Base-by-base conservation (phyloP, 35 echinoderm and acorn worm species). In the Anneissia japonica region DNA sequence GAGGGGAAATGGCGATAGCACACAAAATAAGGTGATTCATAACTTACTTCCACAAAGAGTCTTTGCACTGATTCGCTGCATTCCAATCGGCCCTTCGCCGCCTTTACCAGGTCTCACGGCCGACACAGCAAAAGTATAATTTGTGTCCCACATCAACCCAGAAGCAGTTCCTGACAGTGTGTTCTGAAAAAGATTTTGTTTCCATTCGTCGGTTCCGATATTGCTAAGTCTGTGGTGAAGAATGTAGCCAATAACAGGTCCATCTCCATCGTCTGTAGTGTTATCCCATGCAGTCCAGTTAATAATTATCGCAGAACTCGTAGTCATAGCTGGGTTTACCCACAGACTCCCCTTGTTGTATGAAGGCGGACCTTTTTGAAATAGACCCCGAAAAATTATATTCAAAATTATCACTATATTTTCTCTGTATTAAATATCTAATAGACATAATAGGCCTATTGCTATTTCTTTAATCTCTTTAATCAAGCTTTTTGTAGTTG, bases 1-100 rank as follows among this genome's bases (percentile, higher is more conserved):
- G n/a, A n/a, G n/a, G n/a, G n/a, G n/a, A n/a, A n/a, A n/a, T n/a
- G n/a, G n/a, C n/a, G n/a, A n/a, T n/a, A n/a, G n/a, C n/a, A n/a
- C n/a, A n/a, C n/a, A n/a, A n/a, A n/a, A n/a, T n/a, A n/a, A n/a
- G n/a, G n/a, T n/a, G n/a, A n/a, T n/a, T n/a, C n/a, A n/a, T n/a
- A n/a, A 39, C n/a, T 64, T 83, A 83, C 82, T 31, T 26, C 31
- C 45, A 83, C 82, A 64, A 31, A 83, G 0, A 19, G 82, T 83
- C 64, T 34, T 83, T 3, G 51, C 39, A 32, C n/a, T 30, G 31
- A 46, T 0, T 9, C 9, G 7, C 35, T 83, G n/a, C n/a, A 34
- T 40, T 30, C 86, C 45, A 31, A 33, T 79, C 21, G 77, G 86
- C n/a, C 86, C 86, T 80, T 87, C 86, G 46, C 86, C 86, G 36